These are phyloP conservation scores for Aspidiotus rigidus DNA, from an alignment of 2,888 invertebrate genomes.

Conservation along the genomic window DNA sequence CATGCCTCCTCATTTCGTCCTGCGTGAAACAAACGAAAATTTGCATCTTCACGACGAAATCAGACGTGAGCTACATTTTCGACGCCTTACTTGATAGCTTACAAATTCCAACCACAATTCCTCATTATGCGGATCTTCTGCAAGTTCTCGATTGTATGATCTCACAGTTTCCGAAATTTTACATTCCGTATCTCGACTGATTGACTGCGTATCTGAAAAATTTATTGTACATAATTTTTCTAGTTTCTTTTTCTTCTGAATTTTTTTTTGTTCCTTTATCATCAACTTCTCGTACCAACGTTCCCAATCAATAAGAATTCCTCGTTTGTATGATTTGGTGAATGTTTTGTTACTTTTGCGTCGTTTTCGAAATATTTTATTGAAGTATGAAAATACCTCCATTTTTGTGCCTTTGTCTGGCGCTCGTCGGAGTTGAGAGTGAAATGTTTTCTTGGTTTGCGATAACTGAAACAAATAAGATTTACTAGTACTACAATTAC, in stretches of 20 bases:
- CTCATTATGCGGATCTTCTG: constrained; percentile 48
- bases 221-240: not conserved
- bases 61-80: too few species aligned
- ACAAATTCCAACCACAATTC: constrained; percentile 54
- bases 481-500: not conserved
- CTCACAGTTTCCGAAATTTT: constrained; percentile 39
- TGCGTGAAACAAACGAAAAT: constrained; percentile 28
- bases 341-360: constrained; percentile 1
- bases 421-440: not conserved
- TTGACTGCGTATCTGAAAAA: constrained; percentile 7
- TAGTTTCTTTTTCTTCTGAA: not conserved
- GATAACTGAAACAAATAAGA: constrained; percentile 7
- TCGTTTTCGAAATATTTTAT: constrained; percentile 17
- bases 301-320: constrained; percentile 6
- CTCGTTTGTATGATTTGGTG: constrained; percentile 23
- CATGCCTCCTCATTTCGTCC: constrained; percentile 46
- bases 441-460: constrained; percentile 16
- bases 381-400: constrained; percentile 20
- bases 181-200: constrained; percentile 10
- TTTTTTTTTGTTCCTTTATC: too few species aligned
- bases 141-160: constrained; percentile 48
- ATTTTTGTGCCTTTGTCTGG: not conserved
- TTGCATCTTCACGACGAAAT: not conserved
- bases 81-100: constrained; percentile 46
- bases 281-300: not conserved